Base-by-base conservation (phyloP, 2,797 vertebrate genomes). In the Sciurus carolinensis region DNA sequence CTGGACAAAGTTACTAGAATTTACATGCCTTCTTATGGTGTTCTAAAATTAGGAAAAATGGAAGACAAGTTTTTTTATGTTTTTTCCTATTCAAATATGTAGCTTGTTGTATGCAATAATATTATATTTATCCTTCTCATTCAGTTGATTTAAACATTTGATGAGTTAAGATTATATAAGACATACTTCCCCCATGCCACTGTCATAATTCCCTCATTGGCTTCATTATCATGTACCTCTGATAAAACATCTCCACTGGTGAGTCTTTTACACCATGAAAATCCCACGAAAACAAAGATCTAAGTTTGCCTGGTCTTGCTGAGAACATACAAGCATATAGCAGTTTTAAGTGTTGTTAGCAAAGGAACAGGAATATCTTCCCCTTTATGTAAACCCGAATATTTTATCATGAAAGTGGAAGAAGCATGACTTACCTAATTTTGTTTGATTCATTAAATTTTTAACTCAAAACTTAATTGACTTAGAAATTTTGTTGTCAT, bases 401-500 rank as follows among this genome's bases (percentile, higher is more conserved):
- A 64, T 33, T 85, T 9, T 17, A 64, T 7, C 14, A 47, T 26
- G n/a, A 33, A 75, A 9, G 2, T 54, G n/a, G 28, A 28, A 18
- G 17, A 77, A 77, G 47, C 1, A 7, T 26, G 30, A 36, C n/a
- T 84, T 54, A 50, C 28, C 30, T 52, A 36, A 1, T 15, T 77
- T 83, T 62, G 7, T n/a, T 47, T 75, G 57, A 85, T 72, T 80
- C 30, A 57, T 83, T 52, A 72, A 73, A 59, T 50, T 33, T 85
- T 30, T 64, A 30, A 64, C 28, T 95, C 67, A 76, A 87, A 97
- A 4, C 66, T 72, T 93, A 94, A 82, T 69, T 97, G 86, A 50
- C 20, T 92, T 98, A 95, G 50, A 30, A 94, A 20, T 92, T 39
- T 95, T 93, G 52, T 73, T 76, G 73, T 28, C 69, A 85, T 83